Percentiles rank a stretch among this genome's conserved stretches.
Conservation (phyloP, 2,797 vertebrate genomes). For the Danio kyathit region DNA sequence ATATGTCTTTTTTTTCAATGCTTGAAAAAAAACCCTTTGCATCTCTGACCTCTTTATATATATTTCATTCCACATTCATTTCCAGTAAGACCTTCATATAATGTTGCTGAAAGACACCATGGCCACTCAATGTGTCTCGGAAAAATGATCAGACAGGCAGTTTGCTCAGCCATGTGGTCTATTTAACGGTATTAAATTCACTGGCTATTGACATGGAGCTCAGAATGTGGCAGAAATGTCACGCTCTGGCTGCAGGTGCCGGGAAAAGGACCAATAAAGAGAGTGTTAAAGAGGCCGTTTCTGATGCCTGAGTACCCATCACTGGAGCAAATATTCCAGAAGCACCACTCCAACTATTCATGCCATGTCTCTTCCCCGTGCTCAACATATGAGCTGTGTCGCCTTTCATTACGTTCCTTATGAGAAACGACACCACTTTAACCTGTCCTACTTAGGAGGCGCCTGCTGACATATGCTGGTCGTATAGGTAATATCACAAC, state of each 20-base stretch:
- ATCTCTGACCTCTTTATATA: too few species aligned
- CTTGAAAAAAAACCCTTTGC: too few species aligned
- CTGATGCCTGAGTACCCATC: conserved; percentile 49
- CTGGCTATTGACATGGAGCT: conserved; percentile 47
- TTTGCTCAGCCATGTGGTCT: conserved; percentile 41
- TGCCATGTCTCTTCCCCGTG: conserved; percentile 31
- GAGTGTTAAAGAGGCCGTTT: conserved; percentile 44
- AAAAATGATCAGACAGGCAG: conserved; percentile 45
- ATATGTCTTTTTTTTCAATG: too few species aligned
- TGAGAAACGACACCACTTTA: conserved; percentile 51
- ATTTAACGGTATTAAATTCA: conserved; percentile 49
- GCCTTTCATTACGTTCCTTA: conserved; percentile 44
- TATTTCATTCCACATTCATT: too few species aligned
- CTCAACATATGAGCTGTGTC: conserved; percentile 49
- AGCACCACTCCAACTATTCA: conserved; percentile 40
- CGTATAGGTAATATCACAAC: conserved; percentile 18
- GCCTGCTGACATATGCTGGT: conserved; percentile 20
- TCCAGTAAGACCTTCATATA: neutral
- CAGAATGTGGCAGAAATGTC: conserved; percentile 48
- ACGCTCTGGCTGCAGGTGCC: conserved; percentile 49
- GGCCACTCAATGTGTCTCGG: conserved; percentile 3
- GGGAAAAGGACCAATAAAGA: conserved; percentile 49
- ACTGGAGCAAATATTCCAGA: conserved; percentile 48
- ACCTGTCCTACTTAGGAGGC: conserved; percentile 29
- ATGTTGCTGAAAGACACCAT: conserved; percentile 1